Conservation (phyloP, 2,797 vertebrate genomes). For the Orestias chungarensis region DNA sequence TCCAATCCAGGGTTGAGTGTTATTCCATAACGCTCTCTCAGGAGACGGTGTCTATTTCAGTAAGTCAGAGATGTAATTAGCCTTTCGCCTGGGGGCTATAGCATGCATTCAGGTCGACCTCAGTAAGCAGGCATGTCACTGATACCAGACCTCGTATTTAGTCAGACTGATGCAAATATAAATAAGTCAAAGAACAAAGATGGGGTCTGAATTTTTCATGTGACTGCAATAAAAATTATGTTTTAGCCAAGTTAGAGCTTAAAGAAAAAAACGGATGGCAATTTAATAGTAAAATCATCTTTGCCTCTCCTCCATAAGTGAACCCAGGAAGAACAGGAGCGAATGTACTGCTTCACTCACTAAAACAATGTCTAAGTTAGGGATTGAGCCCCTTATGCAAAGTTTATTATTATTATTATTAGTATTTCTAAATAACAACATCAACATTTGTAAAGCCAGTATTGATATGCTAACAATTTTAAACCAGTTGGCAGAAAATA, state of each 20-base stretch:
- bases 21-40: conserved; percentile 74
- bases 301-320: not conserved
- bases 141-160: conserved; percentile 59
- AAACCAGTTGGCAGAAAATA: not conserved
- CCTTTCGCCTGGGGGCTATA: conserved; percentile 65
- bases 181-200: conserved; percentile 43
- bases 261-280: not conserved
- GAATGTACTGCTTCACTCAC: not conserved
- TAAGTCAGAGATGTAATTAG: conserved; percentile 78
- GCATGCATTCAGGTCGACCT: conserved; percentile 56
- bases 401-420: too few relatives aligned
- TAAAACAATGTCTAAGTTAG: not conserved
- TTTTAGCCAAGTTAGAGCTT: conserved; percentile 12
- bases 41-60: conserved; percentile 77
- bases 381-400: too few relatives aligned
- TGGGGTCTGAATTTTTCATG: conserved; percentile 28
- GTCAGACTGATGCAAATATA: conserved; percentile 48
- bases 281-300: conserved; percentile 1
- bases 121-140: conserved; percentile 49
- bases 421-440: not conserved
- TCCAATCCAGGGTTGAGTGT: conserved; percentile 71
- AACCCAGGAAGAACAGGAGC: not conserved
- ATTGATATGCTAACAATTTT: not conserved
- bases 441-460: not conserved
- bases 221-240: conserved; percentile 11